phyloP scores from a whole-genome alignment of 2,797 vertebrate species.

The Poeciliopsis paucimaculata region DNA sequence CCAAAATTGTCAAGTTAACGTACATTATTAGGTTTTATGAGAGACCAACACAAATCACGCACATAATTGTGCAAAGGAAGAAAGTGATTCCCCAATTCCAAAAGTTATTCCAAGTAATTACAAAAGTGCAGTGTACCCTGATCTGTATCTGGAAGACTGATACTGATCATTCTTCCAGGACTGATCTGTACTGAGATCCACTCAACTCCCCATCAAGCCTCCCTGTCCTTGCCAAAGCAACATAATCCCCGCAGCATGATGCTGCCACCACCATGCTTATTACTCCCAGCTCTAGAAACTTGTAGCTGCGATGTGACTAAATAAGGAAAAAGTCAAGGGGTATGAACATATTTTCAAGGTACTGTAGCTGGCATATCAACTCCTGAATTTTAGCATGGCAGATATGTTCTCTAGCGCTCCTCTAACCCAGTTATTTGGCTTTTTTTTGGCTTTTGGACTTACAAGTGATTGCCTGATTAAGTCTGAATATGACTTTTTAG shows the following conservation, averaged over 20 bases:
- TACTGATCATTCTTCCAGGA: too few relatives aligned
- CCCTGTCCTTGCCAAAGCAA: not conserved
- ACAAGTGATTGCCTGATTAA: not conserved
- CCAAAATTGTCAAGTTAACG: not conserved
- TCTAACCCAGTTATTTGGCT: not conserved
- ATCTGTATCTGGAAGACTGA: too few relatives aligned
- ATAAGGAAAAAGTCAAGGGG: not conserved
- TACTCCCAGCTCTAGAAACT: not conserved
- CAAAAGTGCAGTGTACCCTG: too few relatives aligned
- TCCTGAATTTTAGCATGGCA: not conserved
- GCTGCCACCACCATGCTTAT: not conserved
- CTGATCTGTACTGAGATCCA: not conserved
- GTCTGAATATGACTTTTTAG: not conserved
- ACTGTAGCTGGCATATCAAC: not conserved
- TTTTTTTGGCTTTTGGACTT: not conserved
- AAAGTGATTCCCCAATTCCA: not conserved
- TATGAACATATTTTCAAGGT: not conserved
- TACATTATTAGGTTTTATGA: not conserved
- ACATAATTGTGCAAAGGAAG: not conserved
- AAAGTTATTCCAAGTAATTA: not conserved
- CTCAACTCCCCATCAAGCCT: not conserved
- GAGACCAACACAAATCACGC: not conserved
- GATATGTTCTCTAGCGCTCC: not conserved
- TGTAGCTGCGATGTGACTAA: not conserved
- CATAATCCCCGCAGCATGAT: not conserved